A percentile compares a stretch with the other conserved stretches of the same genome.
phyloP scores from a whole-genome alignment of 2,113 vertebrate genomes.

The Silurus meridionalis region DNA sequence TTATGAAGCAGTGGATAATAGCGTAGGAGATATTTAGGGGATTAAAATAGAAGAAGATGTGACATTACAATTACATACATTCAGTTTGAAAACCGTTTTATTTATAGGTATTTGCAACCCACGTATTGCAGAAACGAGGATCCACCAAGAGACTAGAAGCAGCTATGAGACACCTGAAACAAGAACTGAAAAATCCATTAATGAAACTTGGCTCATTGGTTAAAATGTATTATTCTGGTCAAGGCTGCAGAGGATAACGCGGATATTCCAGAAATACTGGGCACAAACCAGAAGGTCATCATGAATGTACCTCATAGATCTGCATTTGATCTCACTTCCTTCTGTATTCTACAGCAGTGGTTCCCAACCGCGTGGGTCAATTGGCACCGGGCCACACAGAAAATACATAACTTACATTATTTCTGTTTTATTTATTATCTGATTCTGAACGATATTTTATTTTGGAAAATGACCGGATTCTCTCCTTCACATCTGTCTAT shows the following conservation, averaged over 20 bases:
- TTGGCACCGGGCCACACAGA: no score
- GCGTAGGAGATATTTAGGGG: neutral
- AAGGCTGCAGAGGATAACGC: neutral
- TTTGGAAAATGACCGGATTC: no score
- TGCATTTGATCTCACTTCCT: neutral
- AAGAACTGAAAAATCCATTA: no score
- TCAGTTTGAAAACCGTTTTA: neutral
- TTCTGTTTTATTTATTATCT: no score
- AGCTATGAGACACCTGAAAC: neutral
- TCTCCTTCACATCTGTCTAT: no score
- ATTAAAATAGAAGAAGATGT: neutral
- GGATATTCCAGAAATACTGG: neutral
- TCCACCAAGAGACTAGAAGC: neutral
- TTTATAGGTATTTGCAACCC: neutral
- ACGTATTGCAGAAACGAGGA: neutral
- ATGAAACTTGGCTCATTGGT: no score
- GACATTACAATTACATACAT: neutral
- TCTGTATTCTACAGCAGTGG: neutral
- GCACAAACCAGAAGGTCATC: neutral
- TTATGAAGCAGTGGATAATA: constrained; percentile 2
- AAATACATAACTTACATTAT: no score
- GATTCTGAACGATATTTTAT: no score
- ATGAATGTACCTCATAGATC: neutral
- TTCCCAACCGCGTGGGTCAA: no score
- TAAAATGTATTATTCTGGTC: neutral